phyloP scores from a whole-genome alignment of 2,888 invertebrate genomes.

The Stenichneumon culpator region DNA sequence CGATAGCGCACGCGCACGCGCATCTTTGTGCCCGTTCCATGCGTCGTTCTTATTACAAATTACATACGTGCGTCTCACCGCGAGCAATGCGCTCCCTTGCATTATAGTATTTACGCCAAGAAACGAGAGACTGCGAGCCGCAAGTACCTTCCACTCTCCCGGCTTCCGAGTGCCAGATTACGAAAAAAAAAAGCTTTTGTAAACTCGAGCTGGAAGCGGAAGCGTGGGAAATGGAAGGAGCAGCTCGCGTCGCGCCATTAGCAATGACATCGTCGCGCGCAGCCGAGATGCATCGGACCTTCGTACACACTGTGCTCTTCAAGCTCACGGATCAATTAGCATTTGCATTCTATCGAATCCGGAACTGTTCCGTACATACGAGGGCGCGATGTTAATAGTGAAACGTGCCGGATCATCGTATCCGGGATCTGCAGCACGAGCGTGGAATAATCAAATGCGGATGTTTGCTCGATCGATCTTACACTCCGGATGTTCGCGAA shows the following conservation, averaged over 20 bases:
- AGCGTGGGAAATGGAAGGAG: slow-evolving; percentile 57
- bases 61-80: slow-evolving; percentile 22
- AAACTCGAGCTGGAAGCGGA: slow-evolving; percentile 12
- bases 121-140: slow-evolving; percentile 19
- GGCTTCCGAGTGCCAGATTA: slow-evolving; percentile 45
- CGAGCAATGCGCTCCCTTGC: slow-evolving; percentile 31
- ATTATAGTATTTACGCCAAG: slow-evolving; percentile 56
- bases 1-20: background rate
- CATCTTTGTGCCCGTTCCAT: background rate
- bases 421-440: slow-evolving; percentile 49
- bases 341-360: slow-evolving; percentile 47
- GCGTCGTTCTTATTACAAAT: slow-evolving; percentile 41
- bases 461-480: slow-evolving; percentile 22
- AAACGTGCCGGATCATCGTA: slow-evolving; percentile 51
- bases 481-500: slow-evolving; percentile 38
- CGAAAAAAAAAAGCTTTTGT: background rate
- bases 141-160: slow-evolving; percentile 36
- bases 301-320: background rate
- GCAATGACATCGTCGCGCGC: slow-evolving; percentile 1
- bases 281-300: slow-evolving; percentile 12
- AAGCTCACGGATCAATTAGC: slow-evolving; percentile 40
- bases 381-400: slow-evolving; percentile 11
- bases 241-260: slow-evolving; percentile 29
- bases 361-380: slow-evolving; percentile 3
- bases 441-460: slow-evolving; percentile 36